phyloP scores from a whole-genome alignment of 2,888 invertebrate species.

The Amaurobius ferox region DNA sequence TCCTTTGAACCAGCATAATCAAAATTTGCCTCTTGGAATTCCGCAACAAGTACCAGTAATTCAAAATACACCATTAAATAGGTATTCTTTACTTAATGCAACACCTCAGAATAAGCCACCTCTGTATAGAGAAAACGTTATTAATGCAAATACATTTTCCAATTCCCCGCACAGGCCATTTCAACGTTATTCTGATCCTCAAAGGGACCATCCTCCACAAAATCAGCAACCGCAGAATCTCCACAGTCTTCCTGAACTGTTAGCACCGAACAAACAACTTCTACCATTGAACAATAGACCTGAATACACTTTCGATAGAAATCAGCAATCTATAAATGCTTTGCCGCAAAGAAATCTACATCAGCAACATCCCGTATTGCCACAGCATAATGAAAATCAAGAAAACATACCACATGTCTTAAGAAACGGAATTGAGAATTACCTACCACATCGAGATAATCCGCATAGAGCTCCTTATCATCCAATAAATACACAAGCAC shows the following conservation, averaged over 20 bases:
- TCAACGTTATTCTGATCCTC: background rate
- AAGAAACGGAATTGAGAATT: background rate
- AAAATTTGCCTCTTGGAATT: background rate
- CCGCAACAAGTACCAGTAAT: background rate
- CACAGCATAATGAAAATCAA: background rate
- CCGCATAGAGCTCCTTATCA: background rate
- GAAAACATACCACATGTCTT: background rate
- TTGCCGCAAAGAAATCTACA: background rate
- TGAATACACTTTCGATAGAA: background rate
- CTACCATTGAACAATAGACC: background rate
- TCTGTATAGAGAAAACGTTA: background rate
- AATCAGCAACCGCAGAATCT: background rate
- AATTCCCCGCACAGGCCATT: background rate
- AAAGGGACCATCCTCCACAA: background rate
- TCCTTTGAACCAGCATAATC: background rate
- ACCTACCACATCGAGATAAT: background rate
- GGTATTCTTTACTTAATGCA: background rate
- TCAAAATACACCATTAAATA: slow-evolving; percentile 8
- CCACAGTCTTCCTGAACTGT: background rate
- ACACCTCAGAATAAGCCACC: background rate
- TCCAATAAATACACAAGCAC: background rate
- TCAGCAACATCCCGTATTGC: background rate
- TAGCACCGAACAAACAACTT: background rate
- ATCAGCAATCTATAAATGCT: background rate
- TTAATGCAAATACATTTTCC: background rate